A percentile compares a stretch with the other conserved stretches of the same genome.
Evolutionary conservation across 2,113 vertebrate species (phyloP).

Genomic region (Cariama cristata): DNA sequence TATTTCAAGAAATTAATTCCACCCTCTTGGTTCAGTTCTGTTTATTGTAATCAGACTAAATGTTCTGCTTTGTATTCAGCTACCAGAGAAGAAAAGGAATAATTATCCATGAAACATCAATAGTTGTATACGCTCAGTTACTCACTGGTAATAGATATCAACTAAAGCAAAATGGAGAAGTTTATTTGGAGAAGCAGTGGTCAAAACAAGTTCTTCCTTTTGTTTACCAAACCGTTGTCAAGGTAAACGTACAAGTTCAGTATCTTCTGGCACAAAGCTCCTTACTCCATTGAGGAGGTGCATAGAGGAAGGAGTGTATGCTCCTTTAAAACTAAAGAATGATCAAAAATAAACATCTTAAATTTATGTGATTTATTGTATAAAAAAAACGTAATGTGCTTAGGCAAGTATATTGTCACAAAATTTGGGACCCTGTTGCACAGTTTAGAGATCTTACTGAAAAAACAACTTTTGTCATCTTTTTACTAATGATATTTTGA

Average conservation of each 20-base stretch:
- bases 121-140: slow-evolving; percentile 89
- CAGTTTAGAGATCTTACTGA: background rate
- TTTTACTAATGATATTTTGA: background rate
- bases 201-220: slow-evolving; percentile 93
- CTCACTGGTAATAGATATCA: slow-evolving; percentile 91
- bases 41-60: background rate
- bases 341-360: background rate
- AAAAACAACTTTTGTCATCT: background rate
- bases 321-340: background rate
- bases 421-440: background rate
- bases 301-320: background rate
- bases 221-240: slow-evolving; percentile 91
- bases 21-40: background rate
- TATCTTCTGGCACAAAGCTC: background rate
- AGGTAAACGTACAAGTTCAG: slow-evolving; percentile 75
- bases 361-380: background rate
- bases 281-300: background rate
- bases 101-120: slow-evolving; percentile 85
- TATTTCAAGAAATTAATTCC: background rate
- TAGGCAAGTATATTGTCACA: background rate
- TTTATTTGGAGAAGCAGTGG: slow-evolving; percentile 96
- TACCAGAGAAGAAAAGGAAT: slow-evolving; percentile 93
- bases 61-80: slow-evolving; percentile 72
- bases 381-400: background rate
- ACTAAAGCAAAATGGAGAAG: slow-evolving; percentile 86